These are phyloP conservation scores for Polypterus senegalus DNA, from an alignment of 2,113 vertebrate species.

Conservation along the genomic window DNA sequence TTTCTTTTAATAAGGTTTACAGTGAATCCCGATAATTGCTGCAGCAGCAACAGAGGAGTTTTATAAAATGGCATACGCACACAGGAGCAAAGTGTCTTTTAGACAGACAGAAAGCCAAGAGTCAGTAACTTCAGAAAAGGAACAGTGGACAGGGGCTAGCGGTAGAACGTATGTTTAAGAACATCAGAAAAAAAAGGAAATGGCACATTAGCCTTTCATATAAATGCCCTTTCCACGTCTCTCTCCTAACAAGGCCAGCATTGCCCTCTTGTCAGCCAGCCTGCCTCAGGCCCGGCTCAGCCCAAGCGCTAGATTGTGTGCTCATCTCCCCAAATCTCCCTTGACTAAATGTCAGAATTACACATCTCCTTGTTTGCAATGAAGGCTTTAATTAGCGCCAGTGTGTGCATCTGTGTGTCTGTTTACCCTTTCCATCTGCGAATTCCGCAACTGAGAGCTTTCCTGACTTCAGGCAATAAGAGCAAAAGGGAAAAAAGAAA, in stretches of 20 bases:
- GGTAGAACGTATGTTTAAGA: conserved; percentile 54
- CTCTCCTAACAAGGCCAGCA: conserved; percentile 43
- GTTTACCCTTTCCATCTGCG: conserved; percentile 17
- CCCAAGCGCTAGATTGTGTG: conserved; percentile 79
- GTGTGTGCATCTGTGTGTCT: conserved; percentile 38
- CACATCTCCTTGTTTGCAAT: conserved; percentile 74
- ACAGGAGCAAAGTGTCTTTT: no score
- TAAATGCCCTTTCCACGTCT: conserved; percentile 78
- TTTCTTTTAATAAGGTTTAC: no score
- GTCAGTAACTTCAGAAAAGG: no score
- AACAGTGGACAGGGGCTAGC: conserved; percentile 30
- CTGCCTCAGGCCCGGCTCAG: conserved; percentile 51
- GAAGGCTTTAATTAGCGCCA: conserved; percentile 85
- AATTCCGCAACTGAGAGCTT: conserved; percentile 17
- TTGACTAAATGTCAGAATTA: conserved; percentile 96
- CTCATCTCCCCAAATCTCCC: conserved; percentile 84
- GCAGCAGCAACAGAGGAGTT: no score
- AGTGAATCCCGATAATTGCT: no score
- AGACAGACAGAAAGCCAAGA: no score
- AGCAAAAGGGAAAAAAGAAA: conserved; percentile 8
- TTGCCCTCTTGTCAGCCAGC: conserved; percentile 83
- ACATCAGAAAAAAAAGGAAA: conserved; percentile 52
- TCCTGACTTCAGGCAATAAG: conserved; percentile 19
- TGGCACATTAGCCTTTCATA: conserved; percentile 68
- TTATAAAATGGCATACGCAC: no score